phyloP scores from a whole-genome alignment of 2,888 invertebrate species.

The Lithophane semibrunnea region DNA sequence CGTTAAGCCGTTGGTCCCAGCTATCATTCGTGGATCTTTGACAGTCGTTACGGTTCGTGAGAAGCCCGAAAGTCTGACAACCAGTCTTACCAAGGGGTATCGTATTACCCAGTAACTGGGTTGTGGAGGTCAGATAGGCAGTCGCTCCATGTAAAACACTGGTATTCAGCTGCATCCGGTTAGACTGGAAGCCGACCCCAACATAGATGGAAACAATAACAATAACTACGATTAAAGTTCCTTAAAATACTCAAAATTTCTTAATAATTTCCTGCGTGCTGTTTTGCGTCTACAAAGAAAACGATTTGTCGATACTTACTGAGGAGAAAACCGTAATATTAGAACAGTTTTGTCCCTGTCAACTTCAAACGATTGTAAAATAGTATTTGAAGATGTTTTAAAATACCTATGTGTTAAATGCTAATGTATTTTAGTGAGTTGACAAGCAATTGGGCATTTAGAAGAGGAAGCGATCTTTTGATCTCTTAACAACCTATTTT shows the following conservation, averaged over 20 bases:
- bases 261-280: no score
- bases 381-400: not conserved
- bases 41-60: no score
- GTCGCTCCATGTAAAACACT: no score
- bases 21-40: no score
- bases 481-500: slow-evolving; percentile 4
- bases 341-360: not conserved
- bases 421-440: slow-evolving; percentile 6
- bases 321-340: not conserved
- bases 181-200: no score
- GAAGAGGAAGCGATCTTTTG: slow-evolving; percentile 11
- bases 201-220: no score
- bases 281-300: not conserved
- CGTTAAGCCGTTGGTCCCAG: no score
- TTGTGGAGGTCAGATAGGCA: no score
- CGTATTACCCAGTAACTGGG: no score
- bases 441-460: slow-evolving; percentile 23
- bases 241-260: not conserved
- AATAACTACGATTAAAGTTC: not conserved
- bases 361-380: slow-evolving; percentile 19
- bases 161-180: no score
- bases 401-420: not conserved
- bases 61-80: no score
- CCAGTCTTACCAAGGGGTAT: no score
- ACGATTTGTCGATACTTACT: not conserved